phyloP scores from a whole-genome alignment of 2,888 invertebrate genomes.

The Perizoma affinitatum region DNA sequence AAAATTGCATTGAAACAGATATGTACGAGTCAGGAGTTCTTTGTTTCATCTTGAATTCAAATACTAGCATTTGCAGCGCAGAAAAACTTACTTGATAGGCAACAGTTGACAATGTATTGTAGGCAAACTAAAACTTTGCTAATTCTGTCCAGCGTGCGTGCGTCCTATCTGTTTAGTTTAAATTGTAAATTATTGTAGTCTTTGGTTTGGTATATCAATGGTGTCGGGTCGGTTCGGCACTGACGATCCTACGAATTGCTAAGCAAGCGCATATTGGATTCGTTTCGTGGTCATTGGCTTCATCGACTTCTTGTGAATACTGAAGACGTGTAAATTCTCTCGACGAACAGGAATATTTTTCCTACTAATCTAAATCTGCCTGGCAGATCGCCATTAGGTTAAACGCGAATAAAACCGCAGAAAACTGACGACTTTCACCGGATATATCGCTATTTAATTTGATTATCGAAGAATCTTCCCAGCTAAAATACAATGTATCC shows the following conservation, averaged over 20 bases:
- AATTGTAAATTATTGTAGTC: slow-evolving; percentile 8
- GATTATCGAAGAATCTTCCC: slow-evolving; percentile 69
- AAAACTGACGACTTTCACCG: slow-evolving; percentile 69
- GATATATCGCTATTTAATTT: slow-evolving; percentile 71
- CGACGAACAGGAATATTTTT: slow-evolving; percentile 54
- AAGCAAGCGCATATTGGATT: slow-evolving; percentile 39
- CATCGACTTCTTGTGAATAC: slow-evolving; percentile 65
- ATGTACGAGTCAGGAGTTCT: no score
- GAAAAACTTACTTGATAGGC: no score
- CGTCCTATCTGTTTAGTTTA: slow-evolving; percentile 6
- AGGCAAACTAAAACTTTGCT: no score
- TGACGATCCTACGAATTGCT: slow-evolving; percentile 19
- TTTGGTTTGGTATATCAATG: slow-evolving; percentile 20
- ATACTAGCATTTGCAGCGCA: no score
- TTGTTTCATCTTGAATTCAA: no score
- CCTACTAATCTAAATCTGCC: slow-evolving; percentile 47
- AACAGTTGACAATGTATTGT: no score
- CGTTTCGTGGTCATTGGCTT: slow-evolving; percentile 39
- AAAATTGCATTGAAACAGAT: no score
- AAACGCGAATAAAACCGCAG: slow-evolving; percentile 47
- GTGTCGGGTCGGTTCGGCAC: slow-evolving; percentile 14
- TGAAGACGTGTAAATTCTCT: slow-evolving; percentile 63
- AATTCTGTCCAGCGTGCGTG: background rate
- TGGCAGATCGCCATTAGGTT: slow-evolving; percentile 48
- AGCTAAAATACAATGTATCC: slow-evolving; percentile 68